Evolutionary conservation across 1,140 invertebrate species (phyloP), one percentile per base, ranked within the genome.

Genomic region (Drosophila equinoxialis): DNA sequence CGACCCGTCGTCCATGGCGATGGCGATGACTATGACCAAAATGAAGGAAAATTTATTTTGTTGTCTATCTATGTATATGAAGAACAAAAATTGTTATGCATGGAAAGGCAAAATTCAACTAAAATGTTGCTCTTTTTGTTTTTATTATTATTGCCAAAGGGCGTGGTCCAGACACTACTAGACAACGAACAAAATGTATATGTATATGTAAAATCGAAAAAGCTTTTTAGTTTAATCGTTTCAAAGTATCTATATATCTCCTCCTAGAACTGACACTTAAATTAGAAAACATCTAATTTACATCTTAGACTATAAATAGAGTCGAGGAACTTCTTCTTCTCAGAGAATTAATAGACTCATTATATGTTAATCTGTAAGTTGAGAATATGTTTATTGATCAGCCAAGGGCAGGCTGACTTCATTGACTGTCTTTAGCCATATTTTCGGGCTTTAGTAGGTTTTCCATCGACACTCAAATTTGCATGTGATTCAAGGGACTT

Each of bases 101-200:
- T 51, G 45, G 17, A 51, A 51, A 51, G 45, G 45, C 45, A 23
- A 23, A 51, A 51, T 51, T 20, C 45, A 51, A 23, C 45, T 51
- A 51, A 51, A 51, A 51, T 51, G 45, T 51, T 51, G 45, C 45
- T 51, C 17, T 23, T 51, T 14, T 51, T 51, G 45, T 10, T 51
- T 48, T 17, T 48, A 23, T 51, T 51, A 51, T 51, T 51, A 51
- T 51, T 51, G 45, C 45, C 20, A 51, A 51, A 14, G 45, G 45
- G 17, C 45, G 45, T 51, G 45, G 45, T 51, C 13, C 45, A 17
- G 5, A 48, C 14, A 30, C 6, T 8, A 48, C 13, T 20, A 48
- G 45, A 48, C 45, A 51, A 20, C 45, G n/a, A 51, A 8, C 17
- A 23, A 6, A 30, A 30, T 30, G 2, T 30, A 30, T 30, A 17